Evolutionary conservation across 2,888 invertebrate genomes (phyloP), one percentile per base, ranked within the genome.

Genomic region (Philaethria dido): DNA sequence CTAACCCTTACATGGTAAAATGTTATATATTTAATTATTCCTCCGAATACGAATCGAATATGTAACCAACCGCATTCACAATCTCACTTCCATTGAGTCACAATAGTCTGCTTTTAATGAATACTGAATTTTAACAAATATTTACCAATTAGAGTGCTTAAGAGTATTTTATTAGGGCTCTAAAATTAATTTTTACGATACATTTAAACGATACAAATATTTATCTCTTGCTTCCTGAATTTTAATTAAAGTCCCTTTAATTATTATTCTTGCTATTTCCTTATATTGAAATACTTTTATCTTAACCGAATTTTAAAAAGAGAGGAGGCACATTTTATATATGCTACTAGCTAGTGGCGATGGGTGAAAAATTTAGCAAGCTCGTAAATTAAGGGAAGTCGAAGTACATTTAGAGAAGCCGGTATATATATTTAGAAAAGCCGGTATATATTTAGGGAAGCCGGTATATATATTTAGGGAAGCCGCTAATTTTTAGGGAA

Each of bases 111-210:
- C 13, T 5, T 48, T 48, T 22, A 48, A 22, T 48, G 5, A 22
- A 2, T 48, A 22, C 2, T 6, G 6, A 22, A 22, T 25, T 22
- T 6, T 48, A 16, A 29, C 29, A 52, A 52, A 52, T 4, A 52
- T 29, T 16, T 16, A 29, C 16, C 16, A 50, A 29, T 50, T 50
- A 50, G 25, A 50, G n/a, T 50, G n/a, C 9, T 50, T n/a, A 25
- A n/a, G 9, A 25, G 8, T n/a, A 25, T n/a, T 50, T 50, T 25
- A 50, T 50, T 16, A 50, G 16, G 50, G 25, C 50, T 9, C 29
- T 52, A 29, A 52, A 52, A 29, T 52, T 8, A 11, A 4, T 52
- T 29, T 29, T 52, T 52, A 52, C 29, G 50, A 52, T 52, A 29
- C 50, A 3, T 52, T 29, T 16, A 29, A 16, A 16, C 29, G 29